These are phyloP conservation scores for Mormyrus hasselquistii DNA, from an alignment of 2,797 vertebrate species.

Conservation along the genomic window DNA sequence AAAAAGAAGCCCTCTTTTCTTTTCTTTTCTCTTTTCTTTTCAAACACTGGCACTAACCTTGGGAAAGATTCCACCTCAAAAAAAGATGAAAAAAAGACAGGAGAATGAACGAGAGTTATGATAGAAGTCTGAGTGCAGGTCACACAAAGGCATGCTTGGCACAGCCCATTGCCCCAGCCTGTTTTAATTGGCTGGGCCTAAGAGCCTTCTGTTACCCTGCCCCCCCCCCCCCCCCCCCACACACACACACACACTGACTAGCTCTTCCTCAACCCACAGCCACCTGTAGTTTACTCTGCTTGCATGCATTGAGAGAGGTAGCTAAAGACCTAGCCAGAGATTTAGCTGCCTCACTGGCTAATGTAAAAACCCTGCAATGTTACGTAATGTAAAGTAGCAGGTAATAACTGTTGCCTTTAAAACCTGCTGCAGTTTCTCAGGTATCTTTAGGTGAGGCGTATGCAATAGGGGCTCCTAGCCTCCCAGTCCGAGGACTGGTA, in stretches of 20 bases:
- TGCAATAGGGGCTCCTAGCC: neutral
- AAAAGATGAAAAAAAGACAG: slow-evolving; percentile 13
- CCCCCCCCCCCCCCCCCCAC: slow-evolving; percentile 42
- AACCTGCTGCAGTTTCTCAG: neutral
- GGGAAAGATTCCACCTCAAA: slow-evolving; percentile 45
- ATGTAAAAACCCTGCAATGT: neutral
- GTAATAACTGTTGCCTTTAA: neutral
- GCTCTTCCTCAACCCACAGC: slow-evolving; percentile 22
- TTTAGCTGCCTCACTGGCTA: neutral
- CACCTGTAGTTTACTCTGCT: neutral
- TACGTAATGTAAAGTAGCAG: neutral
- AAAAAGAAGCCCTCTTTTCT: slow-evolving; percentile 14
- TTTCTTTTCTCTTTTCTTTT: neutral
- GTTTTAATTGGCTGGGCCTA: slow-evolving; percentile 65
- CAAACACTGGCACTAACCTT: slow-evolving; percentile 27
- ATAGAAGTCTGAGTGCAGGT: slow-evolving; percentile 55
- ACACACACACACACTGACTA: slow-evolving; percentile 56
- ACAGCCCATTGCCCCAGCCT: slow-evolving; percentile 58
- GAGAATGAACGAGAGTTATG: slow-evolving; percentile 39
- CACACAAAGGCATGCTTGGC: slow-evolving; percentile 50
- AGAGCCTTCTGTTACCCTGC: slow-evolving; percentile 59
- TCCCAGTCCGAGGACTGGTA: neutral
- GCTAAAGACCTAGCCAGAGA: neutral
- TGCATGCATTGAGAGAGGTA: neutral
- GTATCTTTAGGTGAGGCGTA: neutral